Evolutionary conservation across 2,888 invertebrate genomes (phyloP).

Genomic region (Drosophila meridionalis): DNA sequence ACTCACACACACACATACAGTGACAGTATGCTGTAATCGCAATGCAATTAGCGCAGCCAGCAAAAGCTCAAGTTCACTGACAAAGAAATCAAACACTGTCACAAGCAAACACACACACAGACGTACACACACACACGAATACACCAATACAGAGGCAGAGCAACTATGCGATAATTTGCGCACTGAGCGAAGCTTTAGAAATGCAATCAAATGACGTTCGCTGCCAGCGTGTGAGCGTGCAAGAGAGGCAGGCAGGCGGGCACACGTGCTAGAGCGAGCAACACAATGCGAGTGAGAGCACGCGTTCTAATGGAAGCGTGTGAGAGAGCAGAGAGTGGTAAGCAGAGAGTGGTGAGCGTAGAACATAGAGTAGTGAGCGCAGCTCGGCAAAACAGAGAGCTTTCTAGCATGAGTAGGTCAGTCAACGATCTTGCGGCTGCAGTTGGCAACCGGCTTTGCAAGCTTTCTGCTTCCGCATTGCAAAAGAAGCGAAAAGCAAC

Average conservation of each 20-base stretch:
- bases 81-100: constrained; percentile 75
- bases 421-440: constrained; percentile 70
- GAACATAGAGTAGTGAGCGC: constrained; percentile 1
- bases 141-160: constrained; percentile 10
- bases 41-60: constrained; percentile 77
- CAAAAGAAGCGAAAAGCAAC: constrained; percentile 27
- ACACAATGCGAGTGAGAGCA: background rate
- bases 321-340: constrained; percentile 3
- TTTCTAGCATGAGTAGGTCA: constrained; percentile 68
- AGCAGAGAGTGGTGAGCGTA: background rate
- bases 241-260: constrained; percentile 7
- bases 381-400: constrained; percentile 13
- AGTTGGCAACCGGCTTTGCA: constrained; percentile 72
- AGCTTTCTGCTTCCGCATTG: constrained; percentile 72
- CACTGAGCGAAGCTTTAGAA: constrained; percentile 74
- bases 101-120: constrained; percentile 10
- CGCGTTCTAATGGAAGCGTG: constrained; percentile 7
- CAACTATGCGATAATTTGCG: constrained; percentile 71
- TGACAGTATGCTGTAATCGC: constrained; percentile 74
- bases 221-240: constrained; percentile 22
- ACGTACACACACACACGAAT: constrained; percentile 20
- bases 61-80: constrained; percentile 81
- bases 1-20: constrained; percentile 20
- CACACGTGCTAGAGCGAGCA: constrained; percentile 5
- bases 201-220: constrained; percentile 79